These are phyloP conservation scores for Onchidella celtica DNA, from an alignment of 2,888 invertebrate genomes.

Conservation along the genomic window DNA sequence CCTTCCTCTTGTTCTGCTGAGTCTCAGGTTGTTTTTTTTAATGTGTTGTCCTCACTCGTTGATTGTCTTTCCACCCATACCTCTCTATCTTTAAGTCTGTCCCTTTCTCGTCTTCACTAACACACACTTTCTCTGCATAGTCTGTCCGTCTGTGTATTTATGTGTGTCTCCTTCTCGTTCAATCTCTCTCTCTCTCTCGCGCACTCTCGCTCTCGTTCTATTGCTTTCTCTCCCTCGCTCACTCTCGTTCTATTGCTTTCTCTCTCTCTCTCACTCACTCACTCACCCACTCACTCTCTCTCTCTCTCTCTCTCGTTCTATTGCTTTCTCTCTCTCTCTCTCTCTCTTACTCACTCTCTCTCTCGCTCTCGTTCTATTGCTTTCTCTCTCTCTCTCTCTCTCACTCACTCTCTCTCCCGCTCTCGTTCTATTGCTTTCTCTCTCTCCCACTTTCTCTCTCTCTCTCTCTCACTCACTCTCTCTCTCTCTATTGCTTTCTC, in stretches of 20 bases:
- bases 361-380: neutral
- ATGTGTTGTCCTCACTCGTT: no score
- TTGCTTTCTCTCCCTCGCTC: neutral
- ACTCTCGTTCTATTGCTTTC: neutral
- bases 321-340: slow-evolving; percentile 1
- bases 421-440: neutral
- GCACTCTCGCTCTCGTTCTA: neutral
- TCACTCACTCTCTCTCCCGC: neutral
- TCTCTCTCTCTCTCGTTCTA: neutral
- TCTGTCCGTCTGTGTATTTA: no score
- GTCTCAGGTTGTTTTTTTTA: no score
- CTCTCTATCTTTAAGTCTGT: no score
- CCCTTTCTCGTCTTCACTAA: no score
- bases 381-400: slow-evolving; percentile 14
- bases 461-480: no score
- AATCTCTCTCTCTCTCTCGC: neutral
- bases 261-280: neutral
- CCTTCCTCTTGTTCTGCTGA: no score
- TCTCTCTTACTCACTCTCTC: neutral
- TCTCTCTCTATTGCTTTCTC: no score
- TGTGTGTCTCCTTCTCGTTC: neutral
- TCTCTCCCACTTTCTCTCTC: no score
- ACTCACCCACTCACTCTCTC: neutral
- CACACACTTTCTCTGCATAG: no score
- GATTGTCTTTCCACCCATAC: no score